Conservation (phyloP, 2,113 vertebrate genomes). For the Pelecanus crispus region DNA sequence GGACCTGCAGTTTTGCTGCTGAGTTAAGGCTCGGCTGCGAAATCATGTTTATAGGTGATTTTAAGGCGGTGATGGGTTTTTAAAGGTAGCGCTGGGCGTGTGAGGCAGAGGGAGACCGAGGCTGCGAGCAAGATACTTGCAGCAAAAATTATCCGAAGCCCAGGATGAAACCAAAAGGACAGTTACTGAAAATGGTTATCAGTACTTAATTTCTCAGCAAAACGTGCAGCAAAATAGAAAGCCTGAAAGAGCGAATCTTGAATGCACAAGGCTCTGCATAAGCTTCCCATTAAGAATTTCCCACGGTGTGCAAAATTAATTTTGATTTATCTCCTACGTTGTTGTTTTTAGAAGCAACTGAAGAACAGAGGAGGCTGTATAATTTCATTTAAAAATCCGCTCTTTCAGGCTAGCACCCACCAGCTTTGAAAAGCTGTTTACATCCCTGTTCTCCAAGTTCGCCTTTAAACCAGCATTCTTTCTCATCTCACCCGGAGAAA, state of each 20-base stretch:
- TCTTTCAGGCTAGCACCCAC: background rate
- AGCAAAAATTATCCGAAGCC: background rate
- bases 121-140: background rate
- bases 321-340: background rate
- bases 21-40: background rate
- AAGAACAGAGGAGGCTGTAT: background rate
- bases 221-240: background rate
- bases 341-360: background rate
- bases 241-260: background rate
- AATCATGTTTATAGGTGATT: background rate
- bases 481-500: background rate
- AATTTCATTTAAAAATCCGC: background rate
- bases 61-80: background rate
- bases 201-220: background rate
- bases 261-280: background rate
- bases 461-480: background rate
- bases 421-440: background rate
- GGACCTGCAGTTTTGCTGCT: background rate
- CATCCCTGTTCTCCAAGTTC: background rate
- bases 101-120: background rate
- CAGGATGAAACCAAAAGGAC: background rate
- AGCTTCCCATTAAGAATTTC: background rate
- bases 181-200: background rate
- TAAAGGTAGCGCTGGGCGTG: accelerated
- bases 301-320: background rate